phyloP scores from a whole-genome alignment of 1,140 invertebrate genomes.

The Cyrtorhinus lividipennis region DNA sequence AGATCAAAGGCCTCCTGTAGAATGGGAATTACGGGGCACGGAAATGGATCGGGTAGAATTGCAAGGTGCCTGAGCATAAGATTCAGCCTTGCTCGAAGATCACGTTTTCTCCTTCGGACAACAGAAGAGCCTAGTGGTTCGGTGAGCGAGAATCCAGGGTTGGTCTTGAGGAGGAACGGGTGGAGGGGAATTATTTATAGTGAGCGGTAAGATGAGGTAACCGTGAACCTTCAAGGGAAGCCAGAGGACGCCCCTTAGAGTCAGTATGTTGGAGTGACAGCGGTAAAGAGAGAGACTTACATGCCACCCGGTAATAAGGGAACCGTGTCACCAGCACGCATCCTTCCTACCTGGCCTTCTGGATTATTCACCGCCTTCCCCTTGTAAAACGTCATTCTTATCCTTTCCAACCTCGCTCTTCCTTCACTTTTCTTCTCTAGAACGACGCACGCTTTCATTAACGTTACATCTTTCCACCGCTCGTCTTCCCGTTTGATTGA shows the following conservation, averaged over 20 bases:
- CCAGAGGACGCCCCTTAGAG: neutral
- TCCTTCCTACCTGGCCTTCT: neutral
- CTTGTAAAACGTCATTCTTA: slow-evolving; percentile 9
- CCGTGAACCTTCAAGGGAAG: neutral
- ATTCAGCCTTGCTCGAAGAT: neutral
- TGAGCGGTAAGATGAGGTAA: neutral
- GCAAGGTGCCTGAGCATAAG: neutral
- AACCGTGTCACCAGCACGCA: neutral
- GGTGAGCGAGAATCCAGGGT: neutral
- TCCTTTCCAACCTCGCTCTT: neutral
- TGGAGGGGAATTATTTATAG: slow-evolving; percentile 6
- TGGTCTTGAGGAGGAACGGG: neutral
- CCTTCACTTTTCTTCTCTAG: neutral
- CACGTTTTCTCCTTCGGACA: neutral
- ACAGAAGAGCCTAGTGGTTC: neutral
- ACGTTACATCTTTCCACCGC: neutral
- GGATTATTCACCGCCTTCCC: neutral
- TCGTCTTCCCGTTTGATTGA: neutral
- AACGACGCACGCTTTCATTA: slow-evolving; percentile 7
- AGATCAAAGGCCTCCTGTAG: neutral
- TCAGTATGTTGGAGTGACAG: slow-evolving; percentile 9
- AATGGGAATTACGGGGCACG: neutral
- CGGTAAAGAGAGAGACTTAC: slow-evolving; percentile 9
- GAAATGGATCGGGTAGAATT: slow-evolving; percentile 1
- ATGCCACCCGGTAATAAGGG: slow-evolving; percentile 1